Percentiles rank a stretch among this genome's conserved stretches.
phyloP scores from a whole-genome alignment of 2,888 invertebrate genomes.

The Mallateleia sp. region DNA sequence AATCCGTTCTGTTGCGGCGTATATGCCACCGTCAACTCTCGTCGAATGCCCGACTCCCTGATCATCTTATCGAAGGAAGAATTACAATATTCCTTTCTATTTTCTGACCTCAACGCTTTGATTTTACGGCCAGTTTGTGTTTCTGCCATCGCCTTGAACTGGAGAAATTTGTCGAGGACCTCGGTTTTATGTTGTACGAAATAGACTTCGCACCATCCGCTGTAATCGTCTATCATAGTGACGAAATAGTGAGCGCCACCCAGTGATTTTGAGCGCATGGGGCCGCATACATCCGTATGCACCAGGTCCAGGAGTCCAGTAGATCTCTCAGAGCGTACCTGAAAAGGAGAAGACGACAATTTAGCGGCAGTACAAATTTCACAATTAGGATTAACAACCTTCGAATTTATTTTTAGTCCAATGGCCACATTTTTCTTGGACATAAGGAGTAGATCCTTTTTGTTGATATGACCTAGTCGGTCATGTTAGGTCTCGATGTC shows the following conservation, averaged over 20 bases:
- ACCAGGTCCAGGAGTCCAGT: neutral
- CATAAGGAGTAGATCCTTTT: neutral
- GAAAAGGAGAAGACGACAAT: neutral
- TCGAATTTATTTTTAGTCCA: neutral
- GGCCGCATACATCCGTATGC: neutral
- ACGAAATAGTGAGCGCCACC: neutral
- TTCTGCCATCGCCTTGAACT: neutral
- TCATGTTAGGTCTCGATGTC: neutral
- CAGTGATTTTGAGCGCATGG: neutral
- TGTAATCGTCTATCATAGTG: neutral
- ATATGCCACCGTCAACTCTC: conserved; percentile 23
- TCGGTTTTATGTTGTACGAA: neutral
- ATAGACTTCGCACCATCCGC: neutral
- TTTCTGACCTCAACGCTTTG: no score
- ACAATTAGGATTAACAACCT: no score
- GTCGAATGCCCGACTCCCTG: conserved; percentile 78
- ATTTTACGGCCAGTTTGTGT: neutral
- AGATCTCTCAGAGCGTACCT: neutral
- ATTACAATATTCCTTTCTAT: conserved; percentile 70
- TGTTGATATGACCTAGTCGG: neutral
- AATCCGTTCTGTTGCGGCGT: neutral
- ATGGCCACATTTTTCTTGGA: neutral
- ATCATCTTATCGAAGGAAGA: conserved; percentile 10
- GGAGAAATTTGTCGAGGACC: neutral
- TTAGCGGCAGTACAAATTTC: neutral